Conservation (phyloP, 2,888 invertebrate genomes). For the Leucoma salicis region DNA sequence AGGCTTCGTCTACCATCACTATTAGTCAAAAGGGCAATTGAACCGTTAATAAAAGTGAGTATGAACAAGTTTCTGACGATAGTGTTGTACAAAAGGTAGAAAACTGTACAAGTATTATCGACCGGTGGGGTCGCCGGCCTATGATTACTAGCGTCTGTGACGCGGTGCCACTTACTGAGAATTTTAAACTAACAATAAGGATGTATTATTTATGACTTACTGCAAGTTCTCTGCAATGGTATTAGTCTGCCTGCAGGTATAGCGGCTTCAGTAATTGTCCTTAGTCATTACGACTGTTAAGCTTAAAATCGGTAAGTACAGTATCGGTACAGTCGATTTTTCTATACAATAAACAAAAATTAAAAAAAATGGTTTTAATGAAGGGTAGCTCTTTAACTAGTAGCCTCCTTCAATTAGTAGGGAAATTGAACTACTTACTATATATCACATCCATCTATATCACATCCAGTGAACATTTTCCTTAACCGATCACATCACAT, state of each 20-base stretch:
- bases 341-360: no score
- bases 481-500: no score
- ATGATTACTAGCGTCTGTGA: slow-evolving; percentile 58
- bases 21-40: neutral
- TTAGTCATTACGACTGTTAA: no score
- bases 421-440: no score
- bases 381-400: no score
- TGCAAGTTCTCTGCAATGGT: slow-evolving; percentile 13
- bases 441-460: no score
- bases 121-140: slow-evolving; percentile 66
- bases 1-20: neutral
- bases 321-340: no score
- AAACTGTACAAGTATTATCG: slow-evolving; percentile 41
- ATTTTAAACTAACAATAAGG: slow-evolving; percentile 45
- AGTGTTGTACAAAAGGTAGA: slow-evolving; percentile 14
- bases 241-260: slow-evolving; percentile 3
- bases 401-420: no score
- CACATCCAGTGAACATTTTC: no score
- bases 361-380: no score
- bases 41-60: neutral
- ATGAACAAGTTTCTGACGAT: slow-evolving; percentile 2
- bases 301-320: no score
- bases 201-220: slow-evolving; percentile 35
- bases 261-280: no score
- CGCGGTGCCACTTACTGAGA: slow-evolving; percentile 40